Evolutionary conservation across 2,888 invertebrate genomes (phyloP).

Genomic region (Scrobipalpa costella): DNA sequence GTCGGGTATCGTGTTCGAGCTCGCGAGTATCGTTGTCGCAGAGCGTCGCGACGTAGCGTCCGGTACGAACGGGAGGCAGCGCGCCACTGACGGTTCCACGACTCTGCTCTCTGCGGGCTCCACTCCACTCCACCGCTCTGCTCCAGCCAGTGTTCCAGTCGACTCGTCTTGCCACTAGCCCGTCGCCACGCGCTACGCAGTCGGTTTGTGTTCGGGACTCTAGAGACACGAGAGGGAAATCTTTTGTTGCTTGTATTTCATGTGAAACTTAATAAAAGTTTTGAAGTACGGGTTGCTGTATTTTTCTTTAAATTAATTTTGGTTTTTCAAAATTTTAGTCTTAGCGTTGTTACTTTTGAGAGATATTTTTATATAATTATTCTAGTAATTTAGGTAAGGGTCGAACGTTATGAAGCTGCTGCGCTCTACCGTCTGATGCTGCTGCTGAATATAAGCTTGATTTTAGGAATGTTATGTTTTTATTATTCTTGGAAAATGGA

Average conservation of each 20-base stretch:
- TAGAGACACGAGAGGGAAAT: slow-evolving; percentile 18
- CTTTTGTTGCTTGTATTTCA: slow-evolving; percentile 3
- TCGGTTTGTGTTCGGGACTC: slow-evolving; percentile 1
- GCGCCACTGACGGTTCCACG: slow-evolving; percentile 58
- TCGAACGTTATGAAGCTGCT: no score
- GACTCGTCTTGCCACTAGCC: slow-evolving; percentile 2
- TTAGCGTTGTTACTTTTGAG: no score
- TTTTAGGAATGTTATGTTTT: no score
- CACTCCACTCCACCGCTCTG: slow-evolving; percentile 2
- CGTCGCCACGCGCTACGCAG: slow-evolving; percentile 9
- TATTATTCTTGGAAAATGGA: no score
- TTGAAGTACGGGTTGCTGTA: background rate
- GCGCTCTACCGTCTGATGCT: no score
- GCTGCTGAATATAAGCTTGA: no score
- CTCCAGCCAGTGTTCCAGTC: background rate
- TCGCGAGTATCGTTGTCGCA: slow-evolving; percentile 49
- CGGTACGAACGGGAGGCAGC: slow-evolving; percentile 56
- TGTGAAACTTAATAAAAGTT: slow-evolving; percentile 5
- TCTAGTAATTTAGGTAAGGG: no score
- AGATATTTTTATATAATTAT: no score
- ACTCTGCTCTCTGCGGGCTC: slow-evolving; percentile 31
- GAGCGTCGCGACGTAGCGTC: slow-evolving; percentile 52
- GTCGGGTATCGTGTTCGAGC: slow-evolving; percentile 63
- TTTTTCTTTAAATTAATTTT: background rate
- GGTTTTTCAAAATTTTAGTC: background rate